Percentiles rank a stretch among this genome's conserved stretches.
These are phyloP conservation scores for Sylvia borin DNA, from an alignment of 2,797 vertebrate species.

Conservation along the genomic window DNA sequence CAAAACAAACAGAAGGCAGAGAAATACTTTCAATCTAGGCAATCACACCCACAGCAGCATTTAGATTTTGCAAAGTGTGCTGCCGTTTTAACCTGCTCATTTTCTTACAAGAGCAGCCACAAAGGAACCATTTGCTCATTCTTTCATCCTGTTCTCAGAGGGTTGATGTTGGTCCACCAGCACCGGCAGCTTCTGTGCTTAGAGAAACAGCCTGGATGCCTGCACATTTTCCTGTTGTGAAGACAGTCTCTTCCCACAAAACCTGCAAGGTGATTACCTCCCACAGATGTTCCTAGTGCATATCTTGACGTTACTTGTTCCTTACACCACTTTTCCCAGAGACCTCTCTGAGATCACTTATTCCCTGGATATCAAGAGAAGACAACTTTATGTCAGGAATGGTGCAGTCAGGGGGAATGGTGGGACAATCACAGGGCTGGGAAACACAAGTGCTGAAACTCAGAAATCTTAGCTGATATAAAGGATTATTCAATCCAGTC, in stretches of 20 bases:
- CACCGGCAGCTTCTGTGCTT: accelerated
- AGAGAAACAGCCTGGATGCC: neutral
- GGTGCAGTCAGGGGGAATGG: neutral
- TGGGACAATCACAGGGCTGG: neutral
- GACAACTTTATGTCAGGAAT: neutral
- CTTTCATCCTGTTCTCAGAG: neutral
- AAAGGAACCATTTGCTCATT: neutral
- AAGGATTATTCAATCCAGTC: neutral
- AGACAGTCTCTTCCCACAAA: neutral
- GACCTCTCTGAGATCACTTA: neutral
- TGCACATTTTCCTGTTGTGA: neutral
- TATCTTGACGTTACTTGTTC: neutral
- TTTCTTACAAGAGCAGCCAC: neutral
- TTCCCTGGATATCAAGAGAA: neutral
- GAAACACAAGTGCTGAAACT: neutral
- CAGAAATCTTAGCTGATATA: neutral
- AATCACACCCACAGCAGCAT: neutral
- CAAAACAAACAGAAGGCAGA: neutral
- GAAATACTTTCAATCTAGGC: neutral
- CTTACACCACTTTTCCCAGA: neutral
- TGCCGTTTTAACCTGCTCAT: neutral
- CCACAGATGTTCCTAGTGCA: neutral
- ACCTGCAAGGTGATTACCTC: neutral
- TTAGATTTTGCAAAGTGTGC: neutral
- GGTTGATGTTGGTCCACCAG: neutral